Evolutionary conservation across 2,113 vertebrate species (phyloP).

Genomic region (Bos indicus): DNA sequence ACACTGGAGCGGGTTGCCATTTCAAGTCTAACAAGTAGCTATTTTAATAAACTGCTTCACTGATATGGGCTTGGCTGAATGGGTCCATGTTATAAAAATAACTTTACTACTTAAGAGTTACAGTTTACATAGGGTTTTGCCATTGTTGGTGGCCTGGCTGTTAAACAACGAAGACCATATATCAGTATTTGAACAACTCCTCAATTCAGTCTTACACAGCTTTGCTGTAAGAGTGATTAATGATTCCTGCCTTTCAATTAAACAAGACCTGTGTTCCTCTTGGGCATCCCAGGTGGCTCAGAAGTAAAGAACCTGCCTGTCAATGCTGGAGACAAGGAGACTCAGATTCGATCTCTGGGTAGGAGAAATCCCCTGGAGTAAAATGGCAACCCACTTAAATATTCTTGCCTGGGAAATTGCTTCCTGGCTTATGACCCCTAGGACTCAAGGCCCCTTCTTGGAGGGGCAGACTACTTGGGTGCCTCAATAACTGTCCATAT

Average conservation of each 20-base stretch:
- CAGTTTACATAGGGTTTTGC: background rate
- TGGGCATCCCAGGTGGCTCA: background rate
- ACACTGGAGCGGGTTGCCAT: no score
- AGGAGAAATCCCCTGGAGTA: background rate
- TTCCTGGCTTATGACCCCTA: background rate
- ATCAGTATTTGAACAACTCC: background rate
- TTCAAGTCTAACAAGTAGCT: background rate
- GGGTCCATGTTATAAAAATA: background rate
- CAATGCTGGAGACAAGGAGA: background rate
- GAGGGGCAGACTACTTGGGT: background rate
- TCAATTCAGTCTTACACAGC: background rate
- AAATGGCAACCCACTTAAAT: background rate
- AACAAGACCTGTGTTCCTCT: background rate
- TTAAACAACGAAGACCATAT: background rate
- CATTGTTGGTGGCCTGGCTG: background rate
- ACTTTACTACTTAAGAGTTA: background rate
- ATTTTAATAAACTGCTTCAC: background rate
- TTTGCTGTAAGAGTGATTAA: no score
- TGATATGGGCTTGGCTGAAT: background rate
- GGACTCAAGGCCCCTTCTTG: background rate
- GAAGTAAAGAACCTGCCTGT: background rate
- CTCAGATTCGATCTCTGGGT: background rate
- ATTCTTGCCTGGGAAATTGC: background rate
- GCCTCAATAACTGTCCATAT: rapidly evolving
- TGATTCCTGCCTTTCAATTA: background rate